Evolutionary conservation across 2,888 invertebrate species (phyloP), one percentile per base, ranked within the genome.

Genomic region (Acanthosepion lycidas): DNA sequence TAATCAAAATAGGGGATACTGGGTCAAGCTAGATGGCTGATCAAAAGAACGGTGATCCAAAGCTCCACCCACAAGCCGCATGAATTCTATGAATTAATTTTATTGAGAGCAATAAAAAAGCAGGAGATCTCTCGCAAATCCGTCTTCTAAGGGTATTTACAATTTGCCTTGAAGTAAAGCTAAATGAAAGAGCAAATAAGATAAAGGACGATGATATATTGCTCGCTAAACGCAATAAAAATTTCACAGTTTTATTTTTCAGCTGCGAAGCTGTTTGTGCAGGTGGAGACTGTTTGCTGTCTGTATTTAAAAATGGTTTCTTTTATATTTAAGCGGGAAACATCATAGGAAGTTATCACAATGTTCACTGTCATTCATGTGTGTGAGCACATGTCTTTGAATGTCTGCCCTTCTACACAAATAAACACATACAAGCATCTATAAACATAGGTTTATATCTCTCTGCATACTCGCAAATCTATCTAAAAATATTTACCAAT

Each of bases 251-350:
- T 78, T 33, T 78, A 59, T 78, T 33, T n/a, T 78, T 78, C 78
- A 78, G 78, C n/a, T 78, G 78, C 33, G n/a, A n/a, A 78, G 15
- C n/a, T 78, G n/a, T 78, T 78, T 78, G 78, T 33, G 78, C 78
- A 78, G 78, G 78, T 78, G 78, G 78, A n/a, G 78, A 78, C n/a
- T 78, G 78, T 78, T 78, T 78, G 78, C 78, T 78, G 78, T 78
- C 78, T 78, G 78, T 78, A 78, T 78, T 33, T 78, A 78, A 78
- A 78, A 78, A 78, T 78, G n/a, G 78, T 5, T 78, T 78, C 78
- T 6, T 78, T 78, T n/a, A 33, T 33, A 78, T 78, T n/a, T 78
- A n/a, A 33, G 78, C 78, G 78, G n/a, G n/a, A 78, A 78, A 78
- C 33, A 78, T n/a, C 78, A n/a, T 1, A 78, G 78, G 78, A 33